These are phyloP conservation scores for Allacma fusca DNA, from an alignment of 2,888 invertebrate species.

Conservation along the genomic window DNA sequence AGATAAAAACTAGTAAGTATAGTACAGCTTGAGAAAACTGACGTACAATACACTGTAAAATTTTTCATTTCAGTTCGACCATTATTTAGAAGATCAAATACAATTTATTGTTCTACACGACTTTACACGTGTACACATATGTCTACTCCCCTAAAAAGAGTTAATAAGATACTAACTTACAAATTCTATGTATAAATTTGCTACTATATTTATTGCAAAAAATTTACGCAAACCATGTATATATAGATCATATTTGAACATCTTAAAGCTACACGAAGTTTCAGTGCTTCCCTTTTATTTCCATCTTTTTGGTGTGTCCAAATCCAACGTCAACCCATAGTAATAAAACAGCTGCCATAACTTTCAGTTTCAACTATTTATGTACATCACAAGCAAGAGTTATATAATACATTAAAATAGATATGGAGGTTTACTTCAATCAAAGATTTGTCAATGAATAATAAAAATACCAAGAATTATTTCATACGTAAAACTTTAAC, in stretches of 20 bases:
- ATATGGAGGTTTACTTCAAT: not conserved
- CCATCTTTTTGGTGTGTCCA: not conserved
- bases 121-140: no score
- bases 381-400: not conserved
- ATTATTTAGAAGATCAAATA: no score
- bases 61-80: no score
- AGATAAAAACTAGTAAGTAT: no score
- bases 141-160: no score
- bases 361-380: not conserved
- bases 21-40: no score
- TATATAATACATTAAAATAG: no score
- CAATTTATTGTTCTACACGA: no score
- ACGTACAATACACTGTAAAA: no score
- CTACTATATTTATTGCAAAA: not conserved
- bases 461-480: not conserved
- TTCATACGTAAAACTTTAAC: not conserved
- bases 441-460: not conserved
- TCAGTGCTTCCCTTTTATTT: not conserved
- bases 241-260: not conserved
- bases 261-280: slow-evolving; percentile 4
- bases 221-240: not conserved
- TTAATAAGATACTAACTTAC: no score
- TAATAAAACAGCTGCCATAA: not conserved
- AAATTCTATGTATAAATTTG: no score
- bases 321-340: not conserved